phyloP scores from a whole-genome alignment of 1,140 invertebrate species.

The Bombus sibiricus region DNA sequence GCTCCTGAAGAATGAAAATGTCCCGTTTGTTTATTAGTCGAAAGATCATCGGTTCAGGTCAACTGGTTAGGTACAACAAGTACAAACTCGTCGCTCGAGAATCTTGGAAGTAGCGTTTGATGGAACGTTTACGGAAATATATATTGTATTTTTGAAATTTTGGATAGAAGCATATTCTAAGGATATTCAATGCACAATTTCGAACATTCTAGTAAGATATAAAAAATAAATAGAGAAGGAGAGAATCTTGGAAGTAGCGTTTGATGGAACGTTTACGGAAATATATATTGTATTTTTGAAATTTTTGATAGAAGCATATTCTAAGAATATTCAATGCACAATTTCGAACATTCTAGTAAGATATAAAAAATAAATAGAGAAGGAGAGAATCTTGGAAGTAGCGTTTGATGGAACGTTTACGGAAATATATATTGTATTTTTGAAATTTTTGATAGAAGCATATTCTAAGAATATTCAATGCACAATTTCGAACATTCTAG shows the following conservation, averaged over 20 bases:
- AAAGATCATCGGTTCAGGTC: neutral
- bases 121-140: neutral
- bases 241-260: neutral
- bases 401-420: neutral
- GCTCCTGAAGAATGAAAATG: constrained; percentile 18
- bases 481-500: neutral
- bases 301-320: too few species aligned
- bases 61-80: neutral
- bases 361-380: neutral
- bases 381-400: neutral
- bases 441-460: too few species aligned
- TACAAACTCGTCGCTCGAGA: neutral
- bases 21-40: constrained; percentile 2
- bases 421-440: neutral
- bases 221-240: neutral
- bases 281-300: neutral
- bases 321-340: neutral
- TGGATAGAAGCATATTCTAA: too few species aligned
- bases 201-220: neutral
- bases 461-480: neutral
- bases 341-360: neutral
- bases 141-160: neutral
- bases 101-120: too few species aligned
- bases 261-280: neutral
- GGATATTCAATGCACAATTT: neutral